Evolutionary conservation across 2,797 vertebrate species (phyloP).

Genomic region (Eulemur mongoz): DNA sequence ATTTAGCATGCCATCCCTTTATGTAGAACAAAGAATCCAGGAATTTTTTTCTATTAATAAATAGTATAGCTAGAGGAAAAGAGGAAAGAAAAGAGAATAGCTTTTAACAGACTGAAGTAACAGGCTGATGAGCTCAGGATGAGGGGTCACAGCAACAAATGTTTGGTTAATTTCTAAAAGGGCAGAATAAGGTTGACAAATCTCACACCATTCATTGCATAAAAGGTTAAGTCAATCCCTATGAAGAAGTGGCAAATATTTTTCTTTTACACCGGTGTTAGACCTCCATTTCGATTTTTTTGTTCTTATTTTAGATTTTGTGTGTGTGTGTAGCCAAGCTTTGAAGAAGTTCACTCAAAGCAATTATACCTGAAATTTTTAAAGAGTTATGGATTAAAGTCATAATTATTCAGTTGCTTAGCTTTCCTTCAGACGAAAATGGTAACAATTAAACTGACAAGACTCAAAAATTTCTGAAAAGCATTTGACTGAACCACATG

Average conservation of each 20-base stretch:
- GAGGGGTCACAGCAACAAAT: background rate
- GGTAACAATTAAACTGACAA: background rate
- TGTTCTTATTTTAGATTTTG: background rate
- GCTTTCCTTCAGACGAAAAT: background rate
- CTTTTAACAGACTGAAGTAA: background rate
- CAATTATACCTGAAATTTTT: background rate
- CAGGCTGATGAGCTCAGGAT: background rate
- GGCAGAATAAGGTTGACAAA: background rate
- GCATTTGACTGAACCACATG: background rate
- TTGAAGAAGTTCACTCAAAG: background rate
- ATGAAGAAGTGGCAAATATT: background rate
- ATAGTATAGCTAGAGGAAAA: background rate
- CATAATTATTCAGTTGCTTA: background rate
- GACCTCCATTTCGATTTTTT: background rate
- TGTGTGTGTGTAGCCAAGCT: background rate
- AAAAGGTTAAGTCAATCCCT: background rate
- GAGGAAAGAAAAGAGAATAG: constrained; percentile 27
- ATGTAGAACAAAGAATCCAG: constrained; percentile 27
- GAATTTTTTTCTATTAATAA: background rate
- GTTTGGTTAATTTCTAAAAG: background rate
- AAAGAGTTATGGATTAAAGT: background rate
- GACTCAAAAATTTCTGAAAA: background rate
- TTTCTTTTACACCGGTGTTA: background rate
- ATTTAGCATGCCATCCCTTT: constrained; percentile 63
- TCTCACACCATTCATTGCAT: background rate